Conservation (phyloP, 2,797 vertebrate genomes). For the Oophaga sylvatica region DNA sequence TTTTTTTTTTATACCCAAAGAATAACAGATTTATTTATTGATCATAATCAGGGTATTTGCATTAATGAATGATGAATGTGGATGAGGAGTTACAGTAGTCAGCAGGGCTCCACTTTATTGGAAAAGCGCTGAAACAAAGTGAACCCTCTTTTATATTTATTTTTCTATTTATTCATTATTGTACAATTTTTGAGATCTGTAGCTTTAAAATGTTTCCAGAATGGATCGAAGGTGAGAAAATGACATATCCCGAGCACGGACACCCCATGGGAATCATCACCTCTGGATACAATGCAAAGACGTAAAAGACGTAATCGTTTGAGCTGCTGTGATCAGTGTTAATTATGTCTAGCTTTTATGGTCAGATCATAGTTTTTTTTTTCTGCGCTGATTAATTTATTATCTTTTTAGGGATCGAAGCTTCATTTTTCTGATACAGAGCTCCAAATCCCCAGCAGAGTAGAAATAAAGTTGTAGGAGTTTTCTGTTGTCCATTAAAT, state of each 20-base stretch:
- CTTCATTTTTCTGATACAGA: background rate
- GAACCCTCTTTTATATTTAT: background rate
- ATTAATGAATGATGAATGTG: background rate
- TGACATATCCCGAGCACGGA: background rate
- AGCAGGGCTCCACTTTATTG: background rate
- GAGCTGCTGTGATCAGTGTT: background rate
- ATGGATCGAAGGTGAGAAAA: background rate
- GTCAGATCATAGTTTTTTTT: no score
- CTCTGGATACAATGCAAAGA: background rate
- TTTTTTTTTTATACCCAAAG: conserved; percentile 9
- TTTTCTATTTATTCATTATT: background rate
- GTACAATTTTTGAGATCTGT: background rate
- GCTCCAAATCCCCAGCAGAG: no score
- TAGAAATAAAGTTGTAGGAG: no score
- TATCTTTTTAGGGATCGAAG: background rate
- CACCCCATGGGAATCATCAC: background rate
- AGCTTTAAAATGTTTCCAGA: conserved; percentile 4
- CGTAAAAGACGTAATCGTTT: background rate
- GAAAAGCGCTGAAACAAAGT: background rate
- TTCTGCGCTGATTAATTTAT: background rate
- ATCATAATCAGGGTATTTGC: background rate
- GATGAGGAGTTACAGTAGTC: background rate
- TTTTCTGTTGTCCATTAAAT: no score
- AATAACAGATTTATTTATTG: conserved; percentile 14
- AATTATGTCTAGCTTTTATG: background rate